Evolutionary conservation across 2,797 vertebrate genomes (phyloP).

Genomic region (Eptatretus atami): DNA sequence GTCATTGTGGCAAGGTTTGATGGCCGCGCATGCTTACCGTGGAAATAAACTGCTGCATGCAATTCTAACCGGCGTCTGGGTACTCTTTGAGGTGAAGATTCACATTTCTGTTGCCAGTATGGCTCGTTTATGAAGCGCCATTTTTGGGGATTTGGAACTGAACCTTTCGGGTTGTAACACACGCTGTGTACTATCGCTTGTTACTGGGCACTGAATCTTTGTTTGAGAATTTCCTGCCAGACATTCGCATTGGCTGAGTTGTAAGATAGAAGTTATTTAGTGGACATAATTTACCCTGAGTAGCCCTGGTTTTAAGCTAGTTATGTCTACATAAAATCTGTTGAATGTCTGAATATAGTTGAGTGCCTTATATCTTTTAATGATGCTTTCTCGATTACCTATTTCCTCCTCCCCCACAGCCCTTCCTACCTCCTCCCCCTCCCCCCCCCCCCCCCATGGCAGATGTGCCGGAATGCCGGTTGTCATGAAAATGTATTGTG

Average conservation of each 20-base stretch:
- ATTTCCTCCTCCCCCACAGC: background rate
- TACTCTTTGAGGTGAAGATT: constrained; percentile 60
- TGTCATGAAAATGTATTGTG: too few species aligned
- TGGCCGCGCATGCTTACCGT: constrained; percentile 57
- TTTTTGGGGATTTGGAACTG: too few species aligned
- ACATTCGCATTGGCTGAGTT: too few species aligned
- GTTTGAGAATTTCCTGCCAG: too few species aligned
- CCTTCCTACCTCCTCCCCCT: background rate
- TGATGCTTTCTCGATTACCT: background rate
- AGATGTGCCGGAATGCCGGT: too few species aligned
- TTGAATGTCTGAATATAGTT: background rate
- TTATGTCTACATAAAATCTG: background rate
- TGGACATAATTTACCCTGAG: too few species aligned
- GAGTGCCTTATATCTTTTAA: background rate
- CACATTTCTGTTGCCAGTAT: constrained; percentile 52
- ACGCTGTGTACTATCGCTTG: too few species aligned
- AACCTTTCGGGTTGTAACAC: too few species aligned
- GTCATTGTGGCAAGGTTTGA: constrained; percentile 60
- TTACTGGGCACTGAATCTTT: too few species aligned
- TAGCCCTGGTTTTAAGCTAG: too few species aligned
- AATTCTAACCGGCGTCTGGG: constrained; percentile 42
- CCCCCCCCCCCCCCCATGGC: too few species aligned
- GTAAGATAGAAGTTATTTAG: too few species aligned
- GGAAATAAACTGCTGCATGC: constrained; percentile 66
- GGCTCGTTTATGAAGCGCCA: constrained; percentile 12